Evolutionary conservation across 2,113 vertebrate species (phyloP).

Genomic region (Etia nguti): DNA sequence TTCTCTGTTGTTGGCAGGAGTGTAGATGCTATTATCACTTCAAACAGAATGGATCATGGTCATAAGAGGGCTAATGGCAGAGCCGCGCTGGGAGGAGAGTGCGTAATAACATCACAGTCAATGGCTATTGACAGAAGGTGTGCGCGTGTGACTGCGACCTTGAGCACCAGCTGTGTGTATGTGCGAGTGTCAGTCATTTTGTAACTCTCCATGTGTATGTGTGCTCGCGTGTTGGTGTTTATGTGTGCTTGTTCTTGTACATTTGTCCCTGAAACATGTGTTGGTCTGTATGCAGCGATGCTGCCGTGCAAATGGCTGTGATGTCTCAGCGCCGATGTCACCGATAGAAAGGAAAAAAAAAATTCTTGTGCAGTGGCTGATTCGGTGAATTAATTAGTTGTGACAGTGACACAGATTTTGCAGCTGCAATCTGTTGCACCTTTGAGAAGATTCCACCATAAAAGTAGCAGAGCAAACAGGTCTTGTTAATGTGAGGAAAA

Average conservation of each 20-base stretch:
- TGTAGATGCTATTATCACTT: constrained; percentile 60
- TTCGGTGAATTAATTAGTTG: neutral
- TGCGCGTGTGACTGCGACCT: constrained; percentile 46
- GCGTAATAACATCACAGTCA: constrained; percentile 62
- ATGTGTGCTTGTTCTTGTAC: neutral
- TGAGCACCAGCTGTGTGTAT: constrained; percentile 41
- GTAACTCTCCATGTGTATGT: neutral
- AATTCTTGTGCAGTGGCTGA: neutral
- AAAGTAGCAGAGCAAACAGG: neutral
- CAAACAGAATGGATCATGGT: constrained; percentile 67
- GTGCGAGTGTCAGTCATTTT: constrained; percentile 18
- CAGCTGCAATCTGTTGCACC: neutral
- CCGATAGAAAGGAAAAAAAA: neutral
- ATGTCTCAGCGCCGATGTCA: neutral
- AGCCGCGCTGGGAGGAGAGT: constrained; percentile 41
- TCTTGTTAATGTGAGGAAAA: neutral
- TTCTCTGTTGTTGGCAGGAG: constrained; percentile 43
- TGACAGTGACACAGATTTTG: neutral
- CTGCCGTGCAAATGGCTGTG: neutral
- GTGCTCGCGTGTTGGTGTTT: neutral
- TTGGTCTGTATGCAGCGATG: neutral
- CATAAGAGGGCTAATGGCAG: constrained; percentile 60
- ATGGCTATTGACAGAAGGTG: constrained; percentile 64
- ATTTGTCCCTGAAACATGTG: neutral
- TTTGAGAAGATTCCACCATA: neutral